These are phyloP conservation scores for Microcebus tavaratra DNA, from an alignment of 2,113 vertebrate species.

Conservation along the genomic window DNA sequence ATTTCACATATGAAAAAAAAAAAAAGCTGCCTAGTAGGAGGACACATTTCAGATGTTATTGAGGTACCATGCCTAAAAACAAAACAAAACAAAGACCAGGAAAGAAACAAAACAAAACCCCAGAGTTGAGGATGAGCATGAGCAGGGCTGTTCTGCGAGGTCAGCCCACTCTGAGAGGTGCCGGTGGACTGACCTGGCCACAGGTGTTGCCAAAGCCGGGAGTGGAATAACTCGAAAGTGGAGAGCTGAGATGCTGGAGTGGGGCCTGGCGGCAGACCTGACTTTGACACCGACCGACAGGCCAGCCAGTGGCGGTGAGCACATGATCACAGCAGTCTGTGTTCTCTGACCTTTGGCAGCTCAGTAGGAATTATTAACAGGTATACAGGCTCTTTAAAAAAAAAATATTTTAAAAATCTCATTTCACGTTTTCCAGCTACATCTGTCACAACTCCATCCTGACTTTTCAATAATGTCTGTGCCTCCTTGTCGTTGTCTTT, in stretches of 20 bases:
- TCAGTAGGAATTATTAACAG: neutral
- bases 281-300: neutral
- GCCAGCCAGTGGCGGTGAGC: too few relatives aligned
- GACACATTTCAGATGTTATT: neutral
- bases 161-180: too few relatives aligned
- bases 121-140: neutral
- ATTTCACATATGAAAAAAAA: neutral
- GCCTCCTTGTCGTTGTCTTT: neutral
- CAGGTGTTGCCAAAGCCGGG: rapidly evolving
- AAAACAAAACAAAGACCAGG: neutral
- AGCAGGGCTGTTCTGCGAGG: neutral
- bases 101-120: neutral
- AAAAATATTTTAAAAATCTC: neutral
- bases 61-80: neutral
- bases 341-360: neutral
- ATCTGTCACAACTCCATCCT: neutral
- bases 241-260: neutral
- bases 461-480: neutral
- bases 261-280: neutral
- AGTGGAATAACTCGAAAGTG: rapidly evolving
- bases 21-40: neutral
- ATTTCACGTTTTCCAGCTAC: neutral
- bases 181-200: rapidly evolving
- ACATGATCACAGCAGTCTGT: neutral
- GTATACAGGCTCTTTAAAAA: neutral